A percentile compares a stretch with the other conserved stretches of the same genome.
Evolutionary conservation across 2,888 invertebrate species (phyloP).

Genomic region (Himalopsyche anomala): DNA sequence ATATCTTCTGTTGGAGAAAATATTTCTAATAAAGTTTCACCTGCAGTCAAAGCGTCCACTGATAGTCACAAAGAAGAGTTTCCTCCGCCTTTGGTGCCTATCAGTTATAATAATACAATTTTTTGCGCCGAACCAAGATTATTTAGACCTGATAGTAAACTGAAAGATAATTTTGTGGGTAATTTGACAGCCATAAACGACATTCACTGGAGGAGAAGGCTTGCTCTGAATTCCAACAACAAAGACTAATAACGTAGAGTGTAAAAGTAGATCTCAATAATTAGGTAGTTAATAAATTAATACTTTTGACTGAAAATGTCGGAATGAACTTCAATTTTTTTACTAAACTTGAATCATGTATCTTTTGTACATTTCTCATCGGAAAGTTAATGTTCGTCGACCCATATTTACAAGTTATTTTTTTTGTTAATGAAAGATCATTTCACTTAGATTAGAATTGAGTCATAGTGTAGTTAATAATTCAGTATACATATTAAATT

Average conservation of each 20-base stretch:
- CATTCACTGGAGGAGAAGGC: constrained; percentile 63
- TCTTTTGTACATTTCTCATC: too few relatives aligned
- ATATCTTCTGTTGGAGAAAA: neutral
- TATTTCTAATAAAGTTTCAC: neutral
- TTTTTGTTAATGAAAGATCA: too few relatives aligned
- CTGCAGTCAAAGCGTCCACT: neutral
- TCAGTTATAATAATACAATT: neutral
- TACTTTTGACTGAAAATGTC: neutral
- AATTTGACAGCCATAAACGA: constrained; percentile 47
- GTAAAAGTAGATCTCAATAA: constrained; percentile 4
- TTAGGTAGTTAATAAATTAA: neutral
- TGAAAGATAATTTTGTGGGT: neutral
- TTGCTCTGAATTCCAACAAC: constrained; percentile 55
- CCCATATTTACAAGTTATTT: too few relatives aligned
- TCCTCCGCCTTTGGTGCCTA: constrained; percentile 52
- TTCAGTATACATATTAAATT: too few relatives aligned
- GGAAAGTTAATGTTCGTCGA: too few relatives aligned
- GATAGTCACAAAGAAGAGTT: neutral
- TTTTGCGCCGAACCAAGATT: neutral
- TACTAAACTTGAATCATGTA: too few relatives aligned
- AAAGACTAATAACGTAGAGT: neutral
- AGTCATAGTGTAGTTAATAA: too few relatives aligned
- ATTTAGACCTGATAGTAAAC: neutral
- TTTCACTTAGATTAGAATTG: too few relatives aligned
- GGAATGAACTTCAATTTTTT: neutral